Percentiles rank a stretch among this genome's conserved stretches.
These are phyloP conservation scores for Acromyrmex echinatior DNA, from an alignment of 1,140 invertebrate genomes.

Conservation along the genomic window DNA sequence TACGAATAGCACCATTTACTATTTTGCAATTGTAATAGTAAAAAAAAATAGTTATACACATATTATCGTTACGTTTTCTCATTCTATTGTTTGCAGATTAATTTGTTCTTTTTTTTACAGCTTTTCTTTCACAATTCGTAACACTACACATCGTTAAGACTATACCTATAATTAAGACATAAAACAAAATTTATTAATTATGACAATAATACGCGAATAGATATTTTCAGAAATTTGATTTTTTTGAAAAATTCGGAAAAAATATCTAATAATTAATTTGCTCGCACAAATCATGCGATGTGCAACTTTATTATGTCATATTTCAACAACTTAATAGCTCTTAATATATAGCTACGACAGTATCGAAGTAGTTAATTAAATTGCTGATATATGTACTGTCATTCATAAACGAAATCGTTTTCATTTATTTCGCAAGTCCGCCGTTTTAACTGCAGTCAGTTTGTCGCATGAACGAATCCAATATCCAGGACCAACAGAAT, in stretches of 20 bases:
- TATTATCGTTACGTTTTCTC: background rate
- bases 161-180: background rate
- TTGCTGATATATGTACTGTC: constrained; percentile 25
- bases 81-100: background rate
- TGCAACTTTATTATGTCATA: background rate
- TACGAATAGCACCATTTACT: background rate
- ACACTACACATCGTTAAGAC: background rate
- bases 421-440: constrained; percentile 45
- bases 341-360: constrained; percentile 11
- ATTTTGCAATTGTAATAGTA: background rate
- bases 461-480: constrained; percentile 43
- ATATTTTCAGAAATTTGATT: background rate
- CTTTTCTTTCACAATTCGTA: background rate
- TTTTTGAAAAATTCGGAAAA: background rate
- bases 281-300: background rate
- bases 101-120: background rate
- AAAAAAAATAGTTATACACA: background rate
- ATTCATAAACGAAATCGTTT: constrained; percentile 50
- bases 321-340: constrained; percentile 11
- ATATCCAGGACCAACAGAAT: constrained; percentile 41
- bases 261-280: background rate
- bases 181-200: background rate
- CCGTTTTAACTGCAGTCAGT: constrained; percentile 37
- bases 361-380: constrained; percentile 46
- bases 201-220: background rate